Base-by-base conservation (phyloP, 2,797 vertebrate species). In the Bovichtus diacanthus region DNA sequence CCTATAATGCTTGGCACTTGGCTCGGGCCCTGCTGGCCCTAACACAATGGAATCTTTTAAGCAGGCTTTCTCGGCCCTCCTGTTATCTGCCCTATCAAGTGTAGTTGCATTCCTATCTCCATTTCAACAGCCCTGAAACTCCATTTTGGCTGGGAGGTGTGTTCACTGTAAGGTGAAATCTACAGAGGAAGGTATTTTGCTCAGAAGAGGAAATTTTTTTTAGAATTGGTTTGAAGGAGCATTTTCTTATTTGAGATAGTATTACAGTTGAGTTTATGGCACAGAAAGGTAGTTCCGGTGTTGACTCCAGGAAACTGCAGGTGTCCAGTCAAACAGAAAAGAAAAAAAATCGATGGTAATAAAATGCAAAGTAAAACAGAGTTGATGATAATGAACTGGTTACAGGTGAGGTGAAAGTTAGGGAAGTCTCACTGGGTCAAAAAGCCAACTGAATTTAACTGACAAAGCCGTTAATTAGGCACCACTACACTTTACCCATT, bases 41-140 rank as follows among this genome's bases (percentile, higher is more conserved):
- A 70, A 81, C 83, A 94, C 93, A 93, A 92, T 92, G 91, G 90
- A 93, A 93, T 93, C 88, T 92, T 93, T 94, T 81, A 87, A 81
- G 80, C 85, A 88, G 82, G 74, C 89, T 85, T 89, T 88, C 86
- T 90, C 58, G 36, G 91, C 87, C 87, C 90, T 88, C 63, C 84
- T 92, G 88, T 92, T 96, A 95, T 96, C 94, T 93, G 86, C 82
- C 75, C 93, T 92, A 95, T 95, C 95, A 92, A 92, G 95, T 91
- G 90, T 76, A 91, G 90, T 91, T 82, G 84, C 95, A 95, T 96
- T 96, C 95, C 93, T 91, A 82, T 86, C 88, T 81, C 88, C 85
- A 84, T 93, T 90, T 91, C 87, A 85, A 87, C 85, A 76, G 74
- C 70, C 78, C 81, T 89, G 93, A 95, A 95, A 94, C 91, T 89